Conservation (phyloP, 2,797 vertebrate genomes). For the Syngnathus acus region DNA sequence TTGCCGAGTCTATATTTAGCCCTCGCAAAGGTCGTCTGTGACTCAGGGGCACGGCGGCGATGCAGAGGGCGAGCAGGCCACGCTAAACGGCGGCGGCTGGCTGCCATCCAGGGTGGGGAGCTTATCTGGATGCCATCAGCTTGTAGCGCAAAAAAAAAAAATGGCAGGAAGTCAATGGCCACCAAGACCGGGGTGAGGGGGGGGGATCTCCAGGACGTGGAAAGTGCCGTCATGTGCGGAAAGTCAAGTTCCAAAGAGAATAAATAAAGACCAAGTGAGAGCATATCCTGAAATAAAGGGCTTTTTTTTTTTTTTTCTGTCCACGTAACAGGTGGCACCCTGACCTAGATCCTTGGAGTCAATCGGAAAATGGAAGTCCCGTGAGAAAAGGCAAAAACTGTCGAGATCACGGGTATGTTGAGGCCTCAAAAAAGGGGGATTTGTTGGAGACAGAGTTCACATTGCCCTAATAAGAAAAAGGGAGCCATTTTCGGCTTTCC, state of each 20-base stretch:
- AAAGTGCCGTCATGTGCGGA: not conserved
- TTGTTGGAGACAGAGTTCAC: not conserved
- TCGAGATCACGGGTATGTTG: not conserved
- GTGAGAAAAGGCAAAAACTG: not conserved
- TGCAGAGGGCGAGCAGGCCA: not conserved
- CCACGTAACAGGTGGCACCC: not conserved
- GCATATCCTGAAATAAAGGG: no score
- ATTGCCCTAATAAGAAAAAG: not conserved
- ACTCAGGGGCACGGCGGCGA: slow-evolving; percentile 2
- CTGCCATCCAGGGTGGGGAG: not conserved
- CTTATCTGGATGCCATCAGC: not conserved
- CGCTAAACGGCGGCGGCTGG: slow-evolving; percentile 24
- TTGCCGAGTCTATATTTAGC: slow-evolving; percentile 65
- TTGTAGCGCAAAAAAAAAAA: not conserved
- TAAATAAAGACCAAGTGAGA: not conserved
- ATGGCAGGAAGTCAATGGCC: not conserved
- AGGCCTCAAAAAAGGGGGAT: not conserved
- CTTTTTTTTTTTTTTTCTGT: not conserved
- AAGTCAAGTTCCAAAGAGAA: slow-evolving; percentile 18
- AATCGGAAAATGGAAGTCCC: no score
- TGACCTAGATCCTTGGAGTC: no score
- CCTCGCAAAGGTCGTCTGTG: slow-evolving; percentile 49
- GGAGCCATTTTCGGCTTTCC: not conserved
- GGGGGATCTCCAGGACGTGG: slow-evolving; percentile 43
- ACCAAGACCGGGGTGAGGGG: slow-evolving; percentile 50